Evolutionary conservation across 2,113 vertebrate genomes (phyloP).

Genomic region (Typhlomys cinereus): DNA sequence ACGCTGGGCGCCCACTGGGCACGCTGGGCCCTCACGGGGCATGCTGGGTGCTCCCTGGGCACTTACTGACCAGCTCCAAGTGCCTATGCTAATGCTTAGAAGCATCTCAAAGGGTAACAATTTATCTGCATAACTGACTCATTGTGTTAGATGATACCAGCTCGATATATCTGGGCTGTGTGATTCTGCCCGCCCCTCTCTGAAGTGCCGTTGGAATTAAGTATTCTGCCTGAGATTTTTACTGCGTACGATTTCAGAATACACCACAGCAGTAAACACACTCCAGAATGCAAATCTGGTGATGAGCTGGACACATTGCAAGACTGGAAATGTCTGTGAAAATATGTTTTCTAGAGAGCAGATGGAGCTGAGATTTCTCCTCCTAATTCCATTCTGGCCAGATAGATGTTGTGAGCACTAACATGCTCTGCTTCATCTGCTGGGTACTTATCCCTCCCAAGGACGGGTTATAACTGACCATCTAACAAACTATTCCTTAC

Average conservation of each 20-base stretch:
- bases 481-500: conserved; percentile 47
- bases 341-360: conserved; percentile 55
- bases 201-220: background rate
- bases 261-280: background rate
- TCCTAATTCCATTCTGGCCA: conserved; percentile 49
- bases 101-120: background rate
- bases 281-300: conserved; percentile 46
- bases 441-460: conserved; percentile 1
- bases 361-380: conserved; percentile 12
- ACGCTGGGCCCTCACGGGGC: no score
- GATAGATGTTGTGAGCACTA: background rate
- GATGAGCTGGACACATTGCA: conserved; percentile 21
- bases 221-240: conserved; percentile 30
- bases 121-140: background rate
- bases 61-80: background rate
- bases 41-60: background rate
- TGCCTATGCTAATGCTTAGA: background rate
- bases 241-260: conserved; percentile 38
- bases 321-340: conserved; percentile 36
- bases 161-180: no score
- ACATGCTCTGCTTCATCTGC: conserved; percentile 47
- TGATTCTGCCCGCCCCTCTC: background rate
- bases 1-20: background rate
- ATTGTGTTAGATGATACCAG: background rate
- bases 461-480: conserved; percentile 38